Percentiles rank a stretch among this genome's conserved stretches.
These are phyloP conservation scores for Pseudochirops cupreus DNA, from an alignment of 2,797 vertebrate genomes.

Conservation along the genomic window DNA sequence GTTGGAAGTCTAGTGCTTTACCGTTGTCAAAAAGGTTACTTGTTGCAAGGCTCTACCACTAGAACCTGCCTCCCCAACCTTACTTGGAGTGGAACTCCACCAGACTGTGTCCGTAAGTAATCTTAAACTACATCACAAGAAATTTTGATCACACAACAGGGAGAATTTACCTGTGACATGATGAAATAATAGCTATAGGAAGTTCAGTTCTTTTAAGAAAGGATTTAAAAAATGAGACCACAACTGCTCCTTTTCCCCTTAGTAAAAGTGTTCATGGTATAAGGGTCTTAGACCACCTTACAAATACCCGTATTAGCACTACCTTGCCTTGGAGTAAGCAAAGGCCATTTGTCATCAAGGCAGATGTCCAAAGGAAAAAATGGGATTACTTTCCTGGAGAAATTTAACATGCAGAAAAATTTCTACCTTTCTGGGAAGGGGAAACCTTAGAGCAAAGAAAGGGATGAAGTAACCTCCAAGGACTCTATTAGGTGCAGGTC, in stretches of 20 bases:
- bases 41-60: conserved; percentile 97
- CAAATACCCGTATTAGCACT: not conserved
- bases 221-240: not conserved
- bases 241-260: not conserved
- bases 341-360: not conserved
- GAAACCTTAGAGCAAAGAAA: not conserved
- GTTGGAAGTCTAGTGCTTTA: conserved; percentile 94
- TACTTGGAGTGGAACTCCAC: conserved; percentile 96
- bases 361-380: not conserved
- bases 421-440: not conserved
- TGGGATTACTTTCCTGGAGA: not conserved
- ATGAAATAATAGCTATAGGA: not conserved
- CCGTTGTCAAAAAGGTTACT: conserved; percentile 96
- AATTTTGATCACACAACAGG: not conserved
- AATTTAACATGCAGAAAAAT: not conserved
- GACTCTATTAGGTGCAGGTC: not conserved
- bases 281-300: not conserved
- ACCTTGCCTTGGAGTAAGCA: not conserved
- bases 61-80: conserved; percentile 97
- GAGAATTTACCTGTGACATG: not conserved
- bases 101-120: conserved; percentile 95
- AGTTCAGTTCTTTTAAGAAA: not conserved
- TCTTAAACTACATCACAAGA: not conserved
- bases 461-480: too few relatives aligned
- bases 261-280: not conserved